A percentile compares a stretch with the other conserved stretches of the same genome.
phyloP scores from a whole-genome alignment of 2,113 vertebrate genomes.

The Pogona vitticeps region DNA sequence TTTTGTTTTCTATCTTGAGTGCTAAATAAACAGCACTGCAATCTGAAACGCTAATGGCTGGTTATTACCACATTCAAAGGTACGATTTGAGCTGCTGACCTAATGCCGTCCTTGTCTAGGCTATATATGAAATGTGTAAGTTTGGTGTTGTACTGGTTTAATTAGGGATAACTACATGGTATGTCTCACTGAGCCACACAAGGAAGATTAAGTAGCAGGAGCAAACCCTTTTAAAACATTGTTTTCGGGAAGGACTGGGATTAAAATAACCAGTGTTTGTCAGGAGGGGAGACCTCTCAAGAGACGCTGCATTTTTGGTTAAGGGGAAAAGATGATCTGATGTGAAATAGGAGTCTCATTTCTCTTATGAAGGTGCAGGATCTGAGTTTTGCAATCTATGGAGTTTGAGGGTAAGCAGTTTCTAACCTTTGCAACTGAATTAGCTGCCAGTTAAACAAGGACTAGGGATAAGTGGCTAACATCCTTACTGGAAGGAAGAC shows the following conservation, averaged over 20 bases:
- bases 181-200: not conserved
- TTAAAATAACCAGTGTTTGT: slow-evolving; percentile 3
- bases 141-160: slow-evolving; percentile 26
- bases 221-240: not conserved
- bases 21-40: slow-evolving; percentile 68
- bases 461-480: not conserved
- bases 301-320: not conserved
- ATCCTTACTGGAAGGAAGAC: not conserved
- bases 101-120: slow-evolving; percentile 60
- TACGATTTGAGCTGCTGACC: slow-evolving; percentile 60
- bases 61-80: slow-evolving; percentile 68
- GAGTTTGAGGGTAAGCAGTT: not conserved
- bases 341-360: not conserved
- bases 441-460: not conserved
- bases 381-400: not conserved
- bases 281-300: not conserved
- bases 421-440: not conserved
- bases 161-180: not conserved
- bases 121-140: slow-evolving; percentile 47
- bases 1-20: slow-evolving; percentile 74
- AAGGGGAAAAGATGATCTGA: not conserved
- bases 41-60: slow-evolving; percentile 73
- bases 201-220: not conserved
- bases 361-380: too few species aligned
- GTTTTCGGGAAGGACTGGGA: slow-evolving; percentile 1